Percentiles rank a stretch among this genome's conserved stretches.
Conservation (phyloP, 2,888 invertebrate species). For the Scaptomyza reducta region DNA sequence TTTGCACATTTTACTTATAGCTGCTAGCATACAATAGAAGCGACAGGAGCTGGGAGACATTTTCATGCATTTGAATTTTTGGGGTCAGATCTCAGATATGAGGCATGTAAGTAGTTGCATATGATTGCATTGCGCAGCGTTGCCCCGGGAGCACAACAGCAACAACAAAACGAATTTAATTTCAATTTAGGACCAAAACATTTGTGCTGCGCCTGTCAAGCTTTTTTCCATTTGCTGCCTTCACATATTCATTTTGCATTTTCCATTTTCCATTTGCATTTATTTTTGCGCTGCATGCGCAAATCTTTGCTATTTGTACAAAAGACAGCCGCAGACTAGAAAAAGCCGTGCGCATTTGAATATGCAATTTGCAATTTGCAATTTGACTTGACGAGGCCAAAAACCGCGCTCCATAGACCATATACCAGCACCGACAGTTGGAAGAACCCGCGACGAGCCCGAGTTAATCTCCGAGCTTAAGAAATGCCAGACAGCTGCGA, state of each 20-base stretch:
- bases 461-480: conserved; percentile 76
- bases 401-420: conserved; percentile 65
- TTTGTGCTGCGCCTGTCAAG: conserved; percentile 63
- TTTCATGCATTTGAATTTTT: conserved; percentile 55
- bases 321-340: conserved; percentile 76
- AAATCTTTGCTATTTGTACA: conserved; percentile 78
- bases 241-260: conserved; percentile 57
- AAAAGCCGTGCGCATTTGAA: conserved; percentile 77
- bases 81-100: conserved; percentile 60
- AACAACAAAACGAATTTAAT: conserved; percentile 60
- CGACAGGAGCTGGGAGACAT: conserved; percentile 14
- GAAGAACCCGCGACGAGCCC: conserved; percentile 28
- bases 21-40: conserved; percentile 17
- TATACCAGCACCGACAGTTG: conserved; percentile 38
- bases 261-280: conserved; percentile 70
- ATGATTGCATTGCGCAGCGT: conserved; percentile 33
- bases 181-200: conserved; percentile 73
- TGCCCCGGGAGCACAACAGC: conserved; percentile 27
- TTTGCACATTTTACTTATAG: conserved; percentile 56
- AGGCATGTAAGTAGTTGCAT: conserved; percentile 49
- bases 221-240: conserved; percentile 49
- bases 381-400: conserved; percentile 78
- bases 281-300: conserved; percentile 75
- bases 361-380: conserved; percentile 81
- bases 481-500: conserved; percentile 66